Conservation (phyloP, 1,140 invertebrate species). For the Lucilia cuprina region DNA sequence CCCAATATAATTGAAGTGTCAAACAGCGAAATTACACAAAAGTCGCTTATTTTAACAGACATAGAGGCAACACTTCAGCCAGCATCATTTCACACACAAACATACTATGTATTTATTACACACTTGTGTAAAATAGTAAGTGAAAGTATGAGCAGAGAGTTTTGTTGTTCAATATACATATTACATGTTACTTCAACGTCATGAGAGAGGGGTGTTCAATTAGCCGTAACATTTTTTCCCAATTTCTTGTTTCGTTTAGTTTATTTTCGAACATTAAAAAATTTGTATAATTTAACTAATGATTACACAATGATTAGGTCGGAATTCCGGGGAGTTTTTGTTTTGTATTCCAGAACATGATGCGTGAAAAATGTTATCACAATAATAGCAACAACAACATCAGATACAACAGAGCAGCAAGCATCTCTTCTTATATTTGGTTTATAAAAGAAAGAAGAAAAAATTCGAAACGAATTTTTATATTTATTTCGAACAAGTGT, state of each 20-base stretch:
- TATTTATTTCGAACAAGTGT: conserved; percentile 27
- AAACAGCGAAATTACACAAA: conserved; percentile 33
- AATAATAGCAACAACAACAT: conserved; percentile 23
- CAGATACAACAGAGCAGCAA: not conserved
- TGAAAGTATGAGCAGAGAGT: not conserved
- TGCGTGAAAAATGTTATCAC: conserved; percentile 40
- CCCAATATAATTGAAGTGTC: conserved; percentile 33
- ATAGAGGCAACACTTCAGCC: conserved; percentile 1
- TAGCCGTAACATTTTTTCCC: conserved; percentile 57
- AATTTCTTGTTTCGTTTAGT: not conserved
- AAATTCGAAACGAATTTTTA: not conserved
- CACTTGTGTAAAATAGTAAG: not conserved
- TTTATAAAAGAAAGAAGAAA: not conserved
- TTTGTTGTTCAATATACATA: not conserved
- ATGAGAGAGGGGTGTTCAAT: conserved; percentile 61
- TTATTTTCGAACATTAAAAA: not conserved
- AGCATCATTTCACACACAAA: not conserved
- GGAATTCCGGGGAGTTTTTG: conserved; percentile 32
- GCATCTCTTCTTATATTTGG: not conserved
- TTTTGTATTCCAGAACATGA: conserved; percentile 10
- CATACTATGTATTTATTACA: not conserved
- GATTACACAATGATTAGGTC: conserved; percentile 62
- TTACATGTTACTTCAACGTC: conserved; percentile 1
- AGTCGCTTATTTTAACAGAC: conserved; percentile 29
- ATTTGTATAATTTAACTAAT: conserved; percentile 46